Base-by-base conservation (phyloP, 2,888 invertebrate species). In the Drosophila conformis region DNA sequence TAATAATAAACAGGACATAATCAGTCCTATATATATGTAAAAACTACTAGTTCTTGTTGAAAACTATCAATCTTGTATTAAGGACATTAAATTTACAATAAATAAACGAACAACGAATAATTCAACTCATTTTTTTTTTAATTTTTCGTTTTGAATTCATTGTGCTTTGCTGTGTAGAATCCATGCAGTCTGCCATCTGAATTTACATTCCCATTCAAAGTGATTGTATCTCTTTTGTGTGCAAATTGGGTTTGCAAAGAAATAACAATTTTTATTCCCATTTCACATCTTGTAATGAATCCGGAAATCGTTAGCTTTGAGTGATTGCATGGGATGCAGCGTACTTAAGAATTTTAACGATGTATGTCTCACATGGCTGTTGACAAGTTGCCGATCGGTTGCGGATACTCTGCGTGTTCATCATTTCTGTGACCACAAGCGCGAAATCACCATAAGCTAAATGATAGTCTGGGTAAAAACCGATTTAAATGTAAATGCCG, bases 401-500 rank as follows among this genome's bases (percentile, higher is more conserved):
- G 27, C 21, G 21, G 21, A 51, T 38, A 29, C 21, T 6, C 18
- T n/a, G 35, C 8, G 65, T 35, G 53, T 74, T 61, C 61, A 74
- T 74, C 79, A 78, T 53, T 46, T 31, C 1, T 18, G 33, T 59
- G 59, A 52, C 52, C 73, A 42, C 73, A 59, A 56, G 62, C 21
- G n/a, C 33, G 29, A 49, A 33, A 49, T 54, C 54, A 46, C 25
- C 31, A 51, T 65, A 62, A 62, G 35, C 46, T 51, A 51, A 66
- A 42, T 31, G 58, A 35, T 51, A 18, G 53, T 15, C 21, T 18
- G 33, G 21, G 40, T 25, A 29, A 40, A 66, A 68, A 53, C 21
- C 70, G 57, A 67, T 76, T 80, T 69, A 60, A 52, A 74, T 70
- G 65, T 59, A 69, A 77, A 77, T 79, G 29, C 74, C 15, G 40